Evolutionary conservation across 2,797 vertebrate species (phyloP).

Genomic region (Microchirus variegatus): DNA sequence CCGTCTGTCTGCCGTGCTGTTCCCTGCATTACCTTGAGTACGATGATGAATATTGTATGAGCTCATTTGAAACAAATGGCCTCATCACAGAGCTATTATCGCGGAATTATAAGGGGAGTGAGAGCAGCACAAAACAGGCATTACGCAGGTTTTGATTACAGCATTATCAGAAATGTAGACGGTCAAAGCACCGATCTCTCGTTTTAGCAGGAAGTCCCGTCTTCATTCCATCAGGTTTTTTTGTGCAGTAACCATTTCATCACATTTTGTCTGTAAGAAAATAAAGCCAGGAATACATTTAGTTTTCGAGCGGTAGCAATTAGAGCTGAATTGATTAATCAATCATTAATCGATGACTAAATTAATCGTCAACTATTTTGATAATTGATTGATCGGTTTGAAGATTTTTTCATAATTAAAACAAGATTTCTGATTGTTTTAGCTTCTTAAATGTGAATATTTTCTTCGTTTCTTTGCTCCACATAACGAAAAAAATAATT

Average conservation of each 20-base stretch:
- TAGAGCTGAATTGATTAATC: no score
- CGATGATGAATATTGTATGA: conserved; percentile 70
- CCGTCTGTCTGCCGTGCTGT: conserved; percentile 23
- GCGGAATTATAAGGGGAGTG: conserved; percentile 46
- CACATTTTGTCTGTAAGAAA: conserved; percentile 6
- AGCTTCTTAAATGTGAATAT: no score
- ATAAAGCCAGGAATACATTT: conserved; percentile 2
- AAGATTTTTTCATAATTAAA: no score
- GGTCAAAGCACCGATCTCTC: conserved; percentile 15
- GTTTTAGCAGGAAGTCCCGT: conserved; percentile 11
- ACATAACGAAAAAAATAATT: no score
- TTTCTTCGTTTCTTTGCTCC: no score
- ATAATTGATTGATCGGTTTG: no score
- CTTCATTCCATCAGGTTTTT: conserved; percentile 18
- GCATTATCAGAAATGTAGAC: conserved; percentile 26
- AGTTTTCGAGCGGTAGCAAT: background rate
- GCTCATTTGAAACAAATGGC: conserved; percentile 64
- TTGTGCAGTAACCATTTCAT: conserved; percentile 4
- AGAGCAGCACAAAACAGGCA: conserved; percentile 49
- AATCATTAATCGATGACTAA: no score
- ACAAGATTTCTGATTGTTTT: no score
- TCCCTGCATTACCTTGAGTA: conserved; percentile 47
- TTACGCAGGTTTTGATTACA: conserved; percentile 47
- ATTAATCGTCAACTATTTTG: no score
- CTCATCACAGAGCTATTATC: conserved; percentile 56